Base-by-base conservation (phyloP, 1,140 invertebrate species). In the Microplitis mediator region DNA sequence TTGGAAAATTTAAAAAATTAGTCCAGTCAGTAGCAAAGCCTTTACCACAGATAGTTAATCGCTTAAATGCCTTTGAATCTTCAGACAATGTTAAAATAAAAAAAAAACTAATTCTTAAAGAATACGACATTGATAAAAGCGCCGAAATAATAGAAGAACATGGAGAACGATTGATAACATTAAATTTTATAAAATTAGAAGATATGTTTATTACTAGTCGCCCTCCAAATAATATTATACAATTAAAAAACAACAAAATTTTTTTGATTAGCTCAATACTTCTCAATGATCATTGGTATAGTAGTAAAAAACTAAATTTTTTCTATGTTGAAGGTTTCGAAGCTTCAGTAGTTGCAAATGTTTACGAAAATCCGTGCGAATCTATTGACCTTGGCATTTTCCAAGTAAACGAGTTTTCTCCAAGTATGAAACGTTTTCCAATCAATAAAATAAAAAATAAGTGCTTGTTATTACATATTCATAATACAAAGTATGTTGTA, bases 1-100 rank as follows among this genome's bases (percentile, higher is more conserved):
- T 69, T 13, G 72, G 66, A 13, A 51, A 45, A 52, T 60, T 73
- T 11, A 69, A 69, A 54, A 39, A 60, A 16, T 36, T 69, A 9
- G 45, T 73, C 14, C 39, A 64, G 16, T 11, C 58, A 31, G 45
- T 36, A 6, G 31, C 13, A 6, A 73, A 54, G 9, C 72, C 66
- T 4, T 34, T 69, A 4, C n/a, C 5, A 4, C 72, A 73, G 52
- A 36, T 67, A 14, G 32, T 51, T 6, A 67, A 66, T 50, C 32
- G 64, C 36, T 39, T 39, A 8, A 39, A 39, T 39, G 36, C 36
- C 36, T 39, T 3, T 39, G 36, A 39, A 3, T 39, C 36, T 39
- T 39, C 36, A 39, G 36, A 39, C 3, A 39, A 39, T 39, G 3
- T 39, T 39, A 39, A 2, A 39, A 39, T 39, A 39, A 39, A 39